Evolutionary conservation across 2,113 vertebrate genomes (phyloP), one percentile per base, ranked within the genome.

Genomic region (Sylvilagus bachmani): DNA sequence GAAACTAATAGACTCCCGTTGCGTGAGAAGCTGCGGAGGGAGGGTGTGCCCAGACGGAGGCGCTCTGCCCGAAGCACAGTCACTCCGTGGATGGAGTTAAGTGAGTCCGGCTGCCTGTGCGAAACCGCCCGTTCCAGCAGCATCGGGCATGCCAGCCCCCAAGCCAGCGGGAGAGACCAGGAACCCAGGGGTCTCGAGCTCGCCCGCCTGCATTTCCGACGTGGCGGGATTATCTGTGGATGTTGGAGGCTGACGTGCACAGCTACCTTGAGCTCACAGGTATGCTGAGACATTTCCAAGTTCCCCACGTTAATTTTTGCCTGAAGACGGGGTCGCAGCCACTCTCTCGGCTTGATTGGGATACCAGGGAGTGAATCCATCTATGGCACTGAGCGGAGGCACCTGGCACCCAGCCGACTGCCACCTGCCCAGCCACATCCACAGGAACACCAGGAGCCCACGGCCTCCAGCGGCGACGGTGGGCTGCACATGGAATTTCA

Each of bases 61-160:
- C 95, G 70, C 90, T 96, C 86, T 77, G 96, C 97, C 96, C 98
- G 98, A 98, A 93, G 97, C 98, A 97, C 98, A 97, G 97, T 98
- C 98, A 97, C 98, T 98, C 64, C 53, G 58, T 24, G 16, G 86
- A 97, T 89, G 0, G 80, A 98, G 69, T 93, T 96, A 93, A 97
- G 89, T 12, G 95, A 73, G 89, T 94, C 89, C 19, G 85, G 90
- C 94, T 94, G 95, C 97, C 91, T 95, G 4, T 0, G 19, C 82
- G 96, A 92, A 82, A 78, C 94, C 97, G 78, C 90, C n/a, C 85
- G 96, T 97, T 75, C 71, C 73, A 7, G 53, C n/a, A 24, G 84
- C 86, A 85, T 0, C 24, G 89, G 74, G 90, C 67, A 94, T 92
- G 75, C 31, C 66, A 33, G 38, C 81, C 61, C 71, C 31, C 62